phyloP scores from a whole-genome alignment of 2,113 vertebrate genomes.

The Ailurus styani region DNA sequence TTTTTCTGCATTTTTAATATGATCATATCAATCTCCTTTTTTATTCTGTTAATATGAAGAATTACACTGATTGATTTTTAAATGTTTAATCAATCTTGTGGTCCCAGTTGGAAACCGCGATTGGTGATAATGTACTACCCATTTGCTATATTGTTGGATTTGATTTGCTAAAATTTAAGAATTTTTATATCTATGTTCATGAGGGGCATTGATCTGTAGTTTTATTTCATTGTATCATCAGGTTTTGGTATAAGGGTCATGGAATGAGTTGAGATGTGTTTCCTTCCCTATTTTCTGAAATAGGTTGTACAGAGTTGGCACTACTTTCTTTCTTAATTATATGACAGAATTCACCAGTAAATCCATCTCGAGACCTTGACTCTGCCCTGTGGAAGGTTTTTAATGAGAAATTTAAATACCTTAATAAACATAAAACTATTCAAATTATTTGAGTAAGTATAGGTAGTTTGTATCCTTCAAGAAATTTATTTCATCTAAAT shows the following conservation, averaged over 20 bases:
- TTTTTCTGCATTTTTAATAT: neutral
- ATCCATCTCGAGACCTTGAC: neutral
- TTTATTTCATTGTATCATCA: neutral
- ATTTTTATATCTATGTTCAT: neutral
- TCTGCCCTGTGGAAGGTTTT: neutral
- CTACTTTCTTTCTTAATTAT: neutral
- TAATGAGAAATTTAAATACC: neutral
- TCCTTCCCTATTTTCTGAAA: conserved; percentile 11
- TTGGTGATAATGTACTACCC: neutral
- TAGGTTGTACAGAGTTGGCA: neutral
- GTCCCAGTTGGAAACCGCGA: neutral
- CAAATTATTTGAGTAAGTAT: neutral
- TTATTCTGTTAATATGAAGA: neutral
- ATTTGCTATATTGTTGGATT: neutral
- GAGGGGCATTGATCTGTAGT: neutral
- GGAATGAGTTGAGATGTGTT: neutral
- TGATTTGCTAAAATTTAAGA: conserved; percentile 26
- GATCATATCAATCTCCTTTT: neutral
- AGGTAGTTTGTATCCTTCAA: neutral
- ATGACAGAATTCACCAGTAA: neutral
- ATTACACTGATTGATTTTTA: neutral
- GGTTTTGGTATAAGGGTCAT: neutral
- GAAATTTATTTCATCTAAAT: neutral
- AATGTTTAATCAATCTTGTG: neutral
- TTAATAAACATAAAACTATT: neutral